Conservation (phyloP, 2,888 invertebrate species). For the Tipula helvola region DNA sequence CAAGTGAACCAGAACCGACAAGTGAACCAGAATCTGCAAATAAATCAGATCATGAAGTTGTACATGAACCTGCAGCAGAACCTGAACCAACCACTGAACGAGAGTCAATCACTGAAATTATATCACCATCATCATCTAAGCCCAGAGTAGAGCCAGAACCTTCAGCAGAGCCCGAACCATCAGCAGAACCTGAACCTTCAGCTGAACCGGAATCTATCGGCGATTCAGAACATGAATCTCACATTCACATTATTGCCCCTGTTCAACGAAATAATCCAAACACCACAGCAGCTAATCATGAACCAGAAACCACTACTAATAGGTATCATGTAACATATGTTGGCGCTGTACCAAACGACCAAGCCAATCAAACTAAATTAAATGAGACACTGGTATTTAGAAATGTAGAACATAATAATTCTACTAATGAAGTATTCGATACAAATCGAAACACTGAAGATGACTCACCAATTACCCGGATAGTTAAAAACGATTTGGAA, state of each 20-base stretch:
- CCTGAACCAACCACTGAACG: conserved; percentile 19
- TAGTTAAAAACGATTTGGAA: not conserved
- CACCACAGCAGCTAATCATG: not conserved
- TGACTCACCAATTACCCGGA: not conserved
- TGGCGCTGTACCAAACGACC: not conserved
- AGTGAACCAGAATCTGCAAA: conserved; percentile 14
- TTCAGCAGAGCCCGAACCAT: conserved; percentile 12
- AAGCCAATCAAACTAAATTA: not conserved
- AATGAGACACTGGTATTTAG: not conserved
- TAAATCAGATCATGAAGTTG: not conserved
- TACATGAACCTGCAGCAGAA: conserved; percentile 17
- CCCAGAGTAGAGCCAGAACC: conserved; percentile 12
- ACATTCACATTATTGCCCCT: not conserved
- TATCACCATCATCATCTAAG: not conserved
- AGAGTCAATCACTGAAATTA: not conserved
- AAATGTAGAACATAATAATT: not conserved
- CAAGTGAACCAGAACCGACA: conserved; percentile 14
- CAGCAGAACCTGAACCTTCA: conserved; percentile 22
- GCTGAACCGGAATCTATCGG: not conserved
- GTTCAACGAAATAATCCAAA: not conserved
- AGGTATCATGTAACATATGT: conserved; percentile 8
- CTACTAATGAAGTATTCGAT: not conserved
- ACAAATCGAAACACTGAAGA: not conserved
- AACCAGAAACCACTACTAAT: conserved; percentile 14
- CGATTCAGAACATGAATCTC: conserved; percentile 5